Evolutionary conservation across 2,888 invertebrate genomes (phyloP).

Genomic region (Caenorhabditis sulstoni): DNA sequence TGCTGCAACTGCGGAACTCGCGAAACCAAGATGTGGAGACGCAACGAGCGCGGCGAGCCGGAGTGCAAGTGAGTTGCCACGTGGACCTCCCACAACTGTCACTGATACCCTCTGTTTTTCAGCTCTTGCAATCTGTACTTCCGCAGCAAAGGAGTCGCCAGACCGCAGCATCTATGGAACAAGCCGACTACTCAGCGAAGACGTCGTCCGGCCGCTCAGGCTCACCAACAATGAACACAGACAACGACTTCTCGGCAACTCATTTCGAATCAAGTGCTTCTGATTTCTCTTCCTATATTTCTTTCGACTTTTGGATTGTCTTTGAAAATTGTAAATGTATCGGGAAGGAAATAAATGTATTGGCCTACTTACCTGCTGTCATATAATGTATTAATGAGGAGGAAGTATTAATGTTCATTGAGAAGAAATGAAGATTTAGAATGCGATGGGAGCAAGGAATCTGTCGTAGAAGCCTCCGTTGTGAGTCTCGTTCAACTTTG

Average conservation of each 20-base stretch:
- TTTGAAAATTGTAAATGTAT: no score
- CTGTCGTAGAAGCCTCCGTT: conserved; percentile 25
- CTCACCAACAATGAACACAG: neutral
- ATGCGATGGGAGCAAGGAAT: no score
- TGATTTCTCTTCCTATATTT: neutral
- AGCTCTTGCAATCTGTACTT: conserved; percentile 11
- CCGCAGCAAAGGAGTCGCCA: conserved; percentile 13
- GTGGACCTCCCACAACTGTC: no score
- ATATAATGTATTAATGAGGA: no score
- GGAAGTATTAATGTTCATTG: no score
- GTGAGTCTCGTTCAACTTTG: conserved; percentile 1
- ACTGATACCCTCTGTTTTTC: no score
- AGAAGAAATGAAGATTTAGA: no score
- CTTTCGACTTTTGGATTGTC: no score
- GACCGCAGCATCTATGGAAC: conserved; percentile 31
- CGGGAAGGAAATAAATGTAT: no score
- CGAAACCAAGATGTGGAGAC: conserved; percentile 8
- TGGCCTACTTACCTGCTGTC: no score
- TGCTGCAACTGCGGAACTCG: conserved; percentile 4
- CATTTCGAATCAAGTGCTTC: no score
- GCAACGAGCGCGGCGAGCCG: neutral
- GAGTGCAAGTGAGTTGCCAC: neutral
- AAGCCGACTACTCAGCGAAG: conserved; percentile 27
- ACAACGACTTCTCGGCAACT: no score
- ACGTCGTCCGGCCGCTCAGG: conserved; percentile 22